phyloP scores from a whole-genome alignment of 2,797 vertebrate species.

The Sebastes vulpes region DNA sequence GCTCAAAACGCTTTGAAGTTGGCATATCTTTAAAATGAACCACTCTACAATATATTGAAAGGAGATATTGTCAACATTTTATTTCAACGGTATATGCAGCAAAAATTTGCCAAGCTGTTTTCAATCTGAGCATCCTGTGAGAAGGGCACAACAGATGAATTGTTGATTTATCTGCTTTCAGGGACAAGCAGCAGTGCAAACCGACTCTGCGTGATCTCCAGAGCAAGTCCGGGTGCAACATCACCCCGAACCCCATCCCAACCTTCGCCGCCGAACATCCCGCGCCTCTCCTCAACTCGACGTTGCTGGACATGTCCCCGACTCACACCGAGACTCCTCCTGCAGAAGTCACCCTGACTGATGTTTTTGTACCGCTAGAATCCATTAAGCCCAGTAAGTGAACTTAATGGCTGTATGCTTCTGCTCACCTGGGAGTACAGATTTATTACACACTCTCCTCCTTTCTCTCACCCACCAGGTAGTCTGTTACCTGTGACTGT shows the following conservation, averaged over 20 bases:
- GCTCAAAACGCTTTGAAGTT: background rate
- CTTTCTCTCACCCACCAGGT: conserved; percentile 79
- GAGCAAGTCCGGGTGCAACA: conserved; percentile 83
- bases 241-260: conserved; percentile 63
- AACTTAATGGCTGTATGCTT: background rate
- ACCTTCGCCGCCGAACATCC: conserved; percentile 62
- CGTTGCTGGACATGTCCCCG: conserved; percentile 63
- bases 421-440: background rate
- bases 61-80: too few species aligned
- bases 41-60: too few species aligned
- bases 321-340: conserved; percentile 47
- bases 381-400: conserved; percentile 96
- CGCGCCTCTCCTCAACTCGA: conserved; percentile 46
- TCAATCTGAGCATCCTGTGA: background rate
- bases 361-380: conserved; percentile 94
- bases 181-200: conserved; percentile 94
- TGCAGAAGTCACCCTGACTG: conserved; percentile 85
- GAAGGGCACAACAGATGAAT: background rate
- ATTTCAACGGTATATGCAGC: too few species aligned
- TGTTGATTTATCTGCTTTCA: conserved; percentile 50
- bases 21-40: too few species aligned
- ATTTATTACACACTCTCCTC: background rate
- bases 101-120: too few species aligned
- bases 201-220: conserved; percentile 96
- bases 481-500: conserved; percentile 95